These are phyloP conservation scores for Odontophorus gujanensis DNA, from an alignment of 2,113 vertebrate genomes.

Conservation along the genomic window DNA sequence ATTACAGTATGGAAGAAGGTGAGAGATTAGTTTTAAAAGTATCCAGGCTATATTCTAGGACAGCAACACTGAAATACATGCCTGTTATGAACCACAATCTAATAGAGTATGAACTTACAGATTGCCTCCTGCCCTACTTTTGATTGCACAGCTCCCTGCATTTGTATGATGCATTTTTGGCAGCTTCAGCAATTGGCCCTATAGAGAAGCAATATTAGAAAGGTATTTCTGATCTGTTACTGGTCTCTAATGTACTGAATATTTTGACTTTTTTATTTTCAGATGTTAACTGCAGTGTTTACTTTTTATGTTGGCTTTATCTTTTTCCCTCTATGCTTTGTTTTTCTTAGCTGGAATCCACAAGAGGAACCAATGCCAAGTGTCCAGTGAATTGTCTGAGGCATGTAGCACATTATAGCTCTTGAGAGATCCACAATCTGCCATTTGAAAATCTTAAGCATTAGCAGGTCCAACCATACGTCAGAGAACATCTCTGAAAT, in stretches of 20 bases:
- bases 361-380: slow-evolving; percentile 20
- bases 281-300: slow-evolving; percentile 44
- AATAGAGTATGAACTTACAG: slow-evolving; percentile 10
- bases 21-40: slow-evolving; percentile 53
- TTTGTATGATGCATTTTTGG: slow-evolving; percentile 8
- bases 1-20: slow-evolving; percentile 55
- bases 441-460: background rate
- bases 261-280: slow-evolving; percentile 56
- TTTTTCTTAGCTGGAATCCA: slow-evolving; percentile 34
- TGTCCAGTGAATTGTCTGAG: slow-evolving; percentile 37
- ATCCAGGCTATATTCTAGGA: slow-evolving; percentile 23
- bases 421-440: background rate
- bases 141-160: background rate
- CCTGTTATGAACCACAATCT: background rate
- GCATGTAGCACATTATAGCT: background rate
- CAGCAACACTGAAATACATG: slow-evolving; percentile 44
- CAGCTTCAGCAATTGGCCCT: slow-evolving; percentile 3
- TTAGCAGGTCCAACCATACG: background rate
- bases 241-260: slow-evolving; percentile 48
- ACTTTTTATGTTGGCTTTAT: slow-evolving; percentile 54
- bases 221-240: slow-evolving; percentile 66
- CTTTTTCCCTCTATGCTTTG: slow-evolving; percentile 39
- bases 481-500: background rate
- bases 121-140: slow-evolving; percentile 41
- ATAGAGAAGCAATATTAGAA: slow-evolving; percentile 3